Base-by-base conservation (phyloP, 2,888 invertebrate genomes). In the Galeruca laticollis region DNA sequence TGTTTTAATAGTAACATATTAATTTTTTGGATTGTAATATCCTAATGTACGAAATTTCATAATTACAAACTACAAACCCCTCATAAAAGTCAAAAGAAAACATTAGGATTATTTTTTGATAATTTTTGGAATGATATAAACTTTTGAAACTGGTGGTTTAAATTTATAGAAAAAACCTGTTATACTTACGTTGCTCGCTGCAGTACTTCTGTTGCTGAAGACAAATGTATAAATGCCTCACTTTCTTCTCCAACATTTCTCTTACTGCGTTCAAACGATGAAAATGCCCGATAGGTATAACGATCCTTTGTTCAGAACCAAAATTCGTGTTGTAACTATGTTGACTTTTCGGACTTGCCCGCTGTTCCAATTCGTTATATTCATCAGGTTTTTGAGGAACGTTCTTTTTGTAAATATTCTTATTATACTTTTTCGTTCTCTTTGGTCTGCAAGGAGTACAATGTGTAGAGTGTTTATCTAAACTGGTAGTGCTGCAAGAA, bases 131-230 rank as follows among this genome's bases (percentile, higher is more conserved):
- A n/a, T n/a, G n/a, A n/a, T n/a, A n/a, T n/a, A n/a, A n/a, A n/a
- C n/a, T n/a, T n/a, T n/a, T n/a, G n/a, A n/a, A n/a, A n/a, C n/a
- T n/a, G n/a, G n/a, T n/a, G n/a, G n/a, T n/a, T n/a, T n/a, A n/a
- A n/a, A n/a, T n/a, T n/a, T n/a, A n/a, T n/a, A n/a, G n/a, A 6
- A 13, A 33, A 18, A n/a, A 43, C 6, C 2, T 8, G 20, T 31
- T 18, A 13, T 70, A 87, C 89, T 88, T 86, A 90, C 90, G 88
- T 83, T 90, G 87, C 80, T 91, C 90, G n/a, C 89, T 88, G 77
- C 90, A 78, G 62, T 75, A 80, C 78, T 91, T 91, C 78, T 91
- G 91, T 78, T 89, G 89, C 72, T 89, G 88, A 70, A 91, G 85
- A 61, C 89, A 88, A 73, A 88, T 84, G 81, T 91, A 90, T 72